Evolutionary conservation across 2,113 vertebrate species (phyloP), one percentile per base, ranked within the genome.

Genomic region (Dolichallabes microphthalmus): DNA sequence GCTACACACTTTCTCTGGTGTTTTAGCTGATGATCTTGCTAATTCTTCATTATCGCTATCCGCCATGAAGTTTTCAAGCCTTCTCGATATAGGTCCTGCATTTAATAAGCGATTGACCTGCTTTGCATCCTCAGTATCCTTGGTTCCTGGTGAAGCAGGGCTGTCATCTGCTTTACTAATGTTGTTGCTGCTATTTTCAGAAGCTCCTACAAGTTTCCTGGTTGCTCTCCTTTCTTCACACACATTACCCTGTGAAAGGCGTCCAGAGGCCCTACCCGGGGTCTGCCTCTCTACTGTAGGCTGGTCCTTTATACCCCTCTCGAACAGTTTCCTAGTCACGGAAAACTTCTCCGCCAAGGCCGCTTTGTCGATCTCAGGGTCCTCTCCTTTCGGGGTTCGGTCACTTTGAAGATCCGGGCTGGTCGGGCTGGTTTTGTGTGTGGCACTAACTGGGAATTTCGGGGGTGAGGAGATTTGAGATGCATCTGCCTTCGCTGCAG

Each of bases 311-410:
- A 95, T 91, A 86, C 95, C 96, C 84, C 95, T 95, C 92, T 98
- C 96, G 58, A 98, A 98, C 4, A 98, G 93, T 90, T 97, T 98
- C 88, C 97, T 95, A 17, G 97, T 96, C 86, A 96, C 96, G 0
- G 96, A 97, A 93, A 98, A 98, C 82, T 98, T 97, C 90, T 97
- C 96, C 35, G 97, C 96, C 90, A 98, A 89, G 63, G 96, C 92
- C 87, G 93, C 94, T 94, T 98, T 97, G 90, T 98, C 97, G 86
- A 97, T 93, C 88, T 97, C 96, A 30, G 90, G 93, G 84, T 97
- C 96, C 89, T 97, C 96, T 0, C 93, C 94, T 88, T 95, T 96
- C 74, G 93, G 92, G 73, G 94, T 91, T 92, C 93, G 96, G 81
- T 97, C 96, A 88, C 78, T 86, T 17, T 89, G 92, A 55, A 90